phyloP scores from a whole-genome alignment of 2,113 vertebrate species.

The Isurus oxyrinchus region DNA sequence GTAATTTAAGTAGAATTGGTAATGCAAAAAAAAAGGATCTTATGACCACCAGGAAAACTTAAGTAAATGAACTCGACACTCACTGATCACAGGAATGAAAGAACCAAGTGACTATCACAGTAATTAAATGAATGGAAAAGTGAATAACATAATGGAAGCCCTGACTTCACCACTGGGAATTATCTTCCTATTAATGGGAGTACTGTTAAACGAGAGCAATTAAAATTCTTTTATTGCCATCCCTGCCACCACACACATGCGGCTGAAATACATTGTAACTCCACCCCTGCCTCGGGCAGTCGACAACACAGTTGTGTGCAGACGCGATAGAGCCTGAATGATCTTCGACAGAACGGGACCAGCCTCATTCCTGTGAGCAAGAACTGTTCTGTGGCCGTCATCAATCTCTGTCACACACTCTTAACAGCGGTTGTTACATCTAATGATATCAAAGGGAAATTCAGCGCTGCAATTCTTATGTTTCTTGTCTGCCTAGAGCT shows the following conservation, averaged over 20 bases:
- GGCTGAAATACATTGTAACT: neutral
- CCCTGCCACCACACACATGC: neutral
- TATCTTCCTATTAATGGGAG: slow-evolving; percentile 24
- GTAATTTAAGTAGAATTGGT: neutral
- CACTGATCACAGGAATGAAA: neutral
- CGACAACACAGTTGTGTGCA: neutral
- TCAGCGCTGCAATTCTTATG: neutral
- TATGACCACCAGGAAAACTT: neutral
- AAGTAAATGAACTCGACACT: neutral
- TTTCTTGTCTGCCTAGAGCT: neutral
- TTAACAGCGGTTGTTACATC: neutral
- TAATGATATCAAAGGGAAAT: neutral
- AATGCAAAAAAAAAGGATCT: neutral
- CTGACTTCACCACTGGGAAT: slow-evolving; percentile 24
- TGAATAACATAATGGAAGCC: neutral
- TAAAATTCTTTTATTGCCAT: neutral
- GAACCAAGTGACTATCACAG: neutral
- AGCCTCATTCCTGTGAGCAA: neutral
- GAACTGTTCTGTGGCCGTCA: neutral
- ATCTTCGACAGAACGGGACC: neutral
- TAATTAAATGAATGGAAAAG: neutral
- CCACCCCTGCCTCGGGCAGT: neutral
- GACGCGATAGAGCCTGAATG: neutral
- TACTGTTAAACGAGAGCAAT: slow-evolving; percentile 12
- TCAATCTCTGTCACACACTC: neutral